Evolutionary conservation across 2,797 vertebrate genomes (phyloP), one percentile per base, ranked within the genome.

Genomic region (Decapterus maruadsi): DNA sequence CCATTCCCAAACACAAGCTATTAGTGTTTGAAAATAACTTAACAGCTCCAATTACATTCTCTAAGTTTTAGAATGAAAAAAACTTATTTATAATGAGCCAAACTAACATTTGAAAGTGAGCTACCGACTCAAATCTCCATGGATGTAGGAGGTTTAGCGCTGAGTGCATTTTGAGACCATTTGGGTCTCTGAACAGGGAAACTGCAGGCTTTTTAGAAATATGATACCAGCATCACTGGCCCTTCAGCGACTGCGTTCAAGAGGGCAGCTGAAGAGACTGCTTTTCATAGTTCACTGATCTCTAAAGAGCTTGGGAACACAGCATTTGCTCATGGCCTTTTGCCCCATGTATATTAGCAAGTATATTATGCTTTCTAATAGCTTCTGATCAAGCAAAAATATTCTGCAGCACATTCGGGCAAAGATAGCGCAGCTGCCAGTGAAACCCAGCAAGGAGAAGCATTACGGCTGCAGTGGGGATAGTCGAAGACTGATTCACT

Each of bases 201-300:
- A 89, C 72, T 65, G 82, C 79, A 84, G 75, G 81, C 83, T 87
- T 90, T 90, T 89, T 76, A 85, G 87, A 87, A 91, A 93, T 61
- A 66, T 60, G 90, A 94, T 85, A 89, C 58, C 84, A 70, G 74
- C 83, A 88, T 84, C 86, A 78, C 60, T 46, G 16, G 75, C 72
- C 83, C 88, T 87, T 80, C 72, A 85, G 88, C 20, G 68, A 76
- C 85, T 75, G 78, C 64, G 88, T 84, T 90, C 69, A 81, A 87
- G 85, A 89, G 89, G 82, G 82, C 77, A 74, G 75, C 85, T 77
- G 81, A 88, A 90, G 88, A 87, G 89, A 82, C 81, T 72, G 80
- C 80, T 83, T 90, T 91, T 94, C 90, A 92, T 89, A 90, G 91
- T 84, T 90, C 90, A 88, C 87, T 74, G 82, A 90, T 88, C 90